Evolutionary conservation across 2,113 vertebrate genomes (phyloP).

Genomic region (Nesoenas mayeri): DNA sequence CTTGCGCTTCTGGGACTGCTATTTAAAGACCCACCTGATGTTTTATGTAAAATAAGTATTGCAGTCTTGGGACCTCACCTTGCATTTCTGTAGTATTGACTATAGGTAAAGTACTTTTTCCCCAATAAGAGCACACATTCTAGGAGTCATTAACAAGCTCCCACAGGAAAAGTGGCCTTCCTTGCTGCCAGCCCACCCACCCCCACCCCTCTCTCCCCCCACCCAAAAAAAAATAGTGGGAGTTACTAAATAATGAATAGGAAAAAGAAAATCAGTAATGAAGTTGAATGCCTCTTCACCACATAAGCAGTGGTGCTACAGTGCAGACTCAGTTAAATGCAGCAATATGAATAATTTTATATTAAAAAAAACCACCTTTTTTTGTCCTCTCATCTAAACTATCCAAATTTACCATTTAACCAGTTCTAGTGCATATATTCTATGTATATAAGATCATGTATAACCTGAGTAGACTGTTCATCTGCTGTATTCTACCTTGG

Average conservation of each 20-base stretch:
- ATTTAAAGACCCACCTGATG: conserved; percentile 75
- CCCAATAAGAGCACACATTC: conserved; percentile 13
- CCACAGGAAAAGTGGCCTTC: conserved; percentile 22
- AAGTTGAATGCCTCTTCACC: neutral
- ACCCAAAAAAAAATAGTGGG: neutral
- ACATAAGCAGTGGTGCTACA: neutral
- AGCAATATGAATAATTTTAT: neutral
- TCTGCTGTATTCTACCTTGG: neutral
- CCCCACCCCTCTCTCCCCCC: neutral
- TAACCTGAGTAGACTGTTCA: neutral
- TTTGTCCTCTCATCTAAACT: neutral
- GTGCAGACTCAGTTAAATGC: neutral
- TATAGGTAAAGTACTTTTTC: conserved; percentile 52
- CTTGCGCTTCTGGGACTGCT: conserved; percentile 70
- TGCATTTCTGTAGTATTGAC: conserved; percentile 58
- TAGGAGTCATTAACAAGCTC: conserved; percentile 10
- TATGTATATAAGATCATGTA: neutral
- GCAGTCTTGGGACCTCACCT: conserved; percentile 62
- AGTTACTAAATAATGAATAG: neutral
- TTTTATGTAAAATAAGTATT: conserved; percentile 76
- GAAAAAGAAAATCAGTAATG: neutral
- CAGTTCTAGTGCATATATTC: neutral
- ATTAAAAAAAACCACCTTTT: neutral
- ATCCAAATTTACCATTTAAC: neutral
- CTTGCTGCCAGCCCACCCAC: neutral